These are phyloP conservation scores for Babylonia areolata DNA, from an alignment of 1,140 invertebrate species.

Conservation along the genomic window DNA sequence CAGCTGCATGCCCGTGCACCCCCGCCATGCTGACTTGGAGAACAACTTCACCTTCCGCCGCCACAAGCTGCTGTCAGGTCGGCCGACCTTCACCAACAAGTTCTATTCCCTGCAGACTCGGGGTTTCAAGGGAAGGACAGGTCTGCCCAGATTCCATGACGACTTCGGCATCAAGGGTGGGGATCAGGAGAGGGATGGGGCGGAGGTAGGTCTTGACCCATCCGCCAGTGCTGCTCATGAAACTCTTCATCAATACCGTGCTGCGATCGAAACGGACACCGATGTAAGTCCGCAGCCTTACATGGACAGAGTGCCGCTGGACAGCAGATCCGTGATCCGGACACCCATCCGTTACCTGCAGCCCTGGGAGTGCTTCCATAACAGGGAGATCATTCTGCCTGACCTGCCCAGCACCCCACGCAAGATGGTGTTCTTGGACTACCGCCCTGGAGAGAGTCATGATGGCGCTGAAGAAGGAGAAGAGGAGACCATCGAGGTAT, in stretches of 20 bases:
- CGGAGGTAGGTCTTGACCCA: background rate
- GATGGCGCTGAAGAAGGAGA: slow-evolving; percentile 5
- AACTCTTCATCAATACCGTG: background rate
- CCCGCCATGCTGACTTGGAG: slow-evolving; percentile 42
- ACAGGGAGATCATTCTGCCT: slow-evolving; percentile 29
- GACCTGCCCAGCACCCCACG: slow-evolving; percentile 1
- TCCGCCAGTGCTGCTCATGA: background rate
- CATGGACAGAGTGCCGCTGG: background rate
- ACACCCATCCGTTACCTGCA: slow-evolving; percentile 5
- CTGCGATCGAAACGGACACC: slow-evolving; percentile 16
- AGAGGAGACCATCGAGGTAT: slow-evolving; percentile 10
- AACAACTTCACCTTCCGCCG: slow-evolving; percentile 63
- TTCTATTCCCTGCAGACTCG: slow-evolving; percentile 56
- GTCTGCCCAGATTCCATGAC: slow-evolving; percentile 48
- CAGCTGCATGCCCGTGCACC: slow-evolving; percentile 50
- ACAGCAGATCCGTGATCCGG: background rate
- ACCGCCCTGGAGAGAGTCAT: slow-evolving; percentile 32
- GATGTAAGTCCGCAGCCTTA: slow-evolving; percentile 1
- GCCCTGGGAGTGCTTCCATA: slow-evolving; percentile 28
- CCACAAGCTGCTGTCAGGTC: slow-evolving; percentile 42
- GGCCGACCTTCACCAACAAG: slow-evolving; percentile 51
- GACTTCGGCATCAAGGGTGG: background rate
- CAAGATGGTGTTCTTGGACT: slow-evolving; percentile 31
- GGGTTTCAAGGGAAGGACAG: slow-evolving; percentile 19
- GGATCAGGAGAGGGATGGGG: background rate